A percentile compares a stretch with the other conserved stretches of the same genome.
Evolutionary conservation across 2,113 vertebrate species (phyloP).

Genomic region (Crotalus helleri): DNA sequence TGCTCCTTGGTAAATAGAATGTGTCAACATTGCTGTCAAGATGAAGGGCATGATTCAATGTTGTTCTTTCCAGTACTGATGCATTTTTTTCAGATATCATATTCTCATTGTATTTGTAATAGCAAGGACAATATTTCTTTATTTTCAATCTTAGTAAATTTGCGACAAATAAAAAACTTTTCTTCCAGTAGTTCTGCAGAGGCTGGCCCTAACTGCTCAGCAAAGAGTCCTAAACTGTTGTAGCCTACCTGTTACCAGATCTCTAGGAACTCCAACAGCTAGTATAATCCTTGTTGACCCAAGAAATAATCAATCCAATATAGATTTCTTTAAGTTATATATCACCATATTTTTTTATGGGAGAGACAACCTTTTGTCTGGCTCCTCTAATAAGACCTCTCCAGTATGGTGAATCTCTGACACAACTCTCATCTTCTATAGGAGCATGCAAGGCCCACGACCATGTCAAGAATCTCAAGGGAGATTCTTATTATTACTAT

Average conservation of each 20-base stretch:
- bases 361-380: neutral
- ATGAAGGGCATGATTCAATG: neutral
- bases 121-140: neutral
- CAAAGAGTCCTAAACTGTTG: neutral
- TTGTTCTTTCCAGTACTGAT: neutral
- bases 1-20: neutral
- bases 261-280: neutral
- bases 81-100: neutral
- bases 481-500: neutral
- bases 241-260: neutral
- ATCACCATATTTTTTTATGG: neutral
- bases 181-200: neutral
- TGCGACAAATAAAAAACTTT: neutral
- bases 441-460: neutral
- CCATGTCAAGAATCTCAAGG: neutral
- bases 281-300: neutral
- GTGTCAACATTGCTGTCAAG: neutral
- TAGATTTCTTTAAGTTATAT: neutral
- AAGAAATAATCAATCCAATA: neutral
- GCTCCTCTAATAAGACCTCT: neutral
- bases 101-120: neutral
- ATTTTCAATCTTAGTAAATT: neutral
- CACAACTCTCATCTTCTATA: neutral
- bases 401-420: neutral
- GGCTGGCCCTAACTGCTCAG: neutral